Conservation (phyloP, 1,140 invertebrate genomes). For the Latrodectus geometricus region DNA sequence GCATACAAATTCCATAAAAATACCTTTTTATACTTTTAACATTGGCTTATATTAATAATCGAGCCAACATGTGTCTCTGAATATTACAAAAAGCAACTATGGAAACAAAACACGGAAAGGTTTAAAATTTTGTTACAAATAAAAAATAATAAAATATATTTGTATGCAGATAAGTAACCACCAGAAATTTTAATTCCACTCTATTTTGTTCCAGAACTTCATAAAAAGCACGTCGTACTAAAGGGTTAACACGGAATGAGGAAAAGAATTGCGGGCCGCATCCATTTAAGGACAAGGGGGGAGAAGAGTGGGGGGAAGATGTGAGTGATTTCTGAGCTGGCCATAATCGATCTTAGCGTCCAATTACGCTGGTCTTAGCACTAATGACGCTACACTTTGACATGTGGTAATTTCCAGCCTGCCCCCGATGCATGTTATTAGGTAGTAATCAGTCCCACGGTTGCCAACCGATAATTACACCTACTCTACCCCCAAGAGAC, state of each 20-base stretch:
- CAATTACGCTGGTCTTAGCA: conserved; percentile 1
- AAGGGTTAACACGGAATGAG: background rate
- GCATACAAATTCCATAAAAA: too few species aligned
- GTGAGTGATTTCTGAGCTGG: background rate
- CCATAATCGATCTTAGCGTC: background rate
- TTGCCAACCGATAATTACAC: background rate
- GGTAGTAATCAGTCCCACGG: background rate
- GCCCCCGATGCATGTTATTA: conserved; percentile 25
- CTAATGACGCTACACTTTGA: conserved; percentile 9
- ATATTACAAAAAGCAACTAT: too few species aligned
- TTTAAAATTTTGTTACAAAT: too few species aligned
- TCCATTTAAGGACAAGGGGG: background rate
- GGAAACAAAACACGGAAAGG: too few species aligned
- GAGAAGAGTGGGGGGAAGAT: background rate
- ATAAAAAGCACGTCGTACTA: background rate
- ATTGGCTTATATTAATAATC: too few species aligned
- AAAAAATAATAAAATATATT: too few species aligned
- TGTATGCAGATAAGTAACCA: background rate
- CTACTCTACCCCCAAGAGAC: background rate
- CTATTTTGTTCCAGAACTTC: background rate
- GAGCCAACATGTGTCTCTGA: too few species aligned
- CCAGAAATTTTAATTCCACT: background rate
- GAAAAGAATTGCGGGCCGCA: background rate
- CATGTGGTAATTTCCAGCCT: conserved; percentile 8
- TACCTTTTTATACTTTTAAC: too few species aligned